Base-by-base conservation (phyloP, 2,113 vertebrate genomes). In the Misgurnus anguillicaudatus region DNA sequence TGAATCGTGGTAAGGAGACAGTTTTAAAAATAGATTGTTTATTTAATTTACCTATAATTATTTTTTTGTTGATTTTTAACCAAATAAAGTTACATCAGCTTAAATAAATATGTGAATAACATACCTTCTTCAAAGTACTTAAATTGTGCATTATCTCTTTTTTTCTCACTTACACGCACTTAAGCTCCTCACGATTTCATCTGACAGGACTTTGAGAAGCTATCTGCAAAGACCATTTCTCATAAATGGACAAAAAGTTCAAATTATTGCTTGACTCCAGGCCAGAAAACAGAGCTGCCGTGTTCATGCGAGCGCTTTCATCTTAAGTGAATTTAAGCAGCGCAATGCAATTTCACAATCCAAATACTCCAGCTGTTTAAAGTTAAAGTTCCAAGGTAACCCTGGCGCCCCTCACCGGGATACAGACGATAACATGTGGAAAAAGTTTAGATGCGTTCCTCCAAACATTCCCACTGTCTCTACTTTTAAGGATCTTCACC, bases 361-460 rank as follows among this genome's bases (percentile, higher is more conserved):
- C 91, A 91, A 93, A 89, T 93, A 90, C 89, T 85, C 91, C 93
- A 94, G 93, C 92, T 93, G 93, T 92, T 94, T 92, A 92, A 94
- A 92, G 92, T 94, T 94, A 94, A 93, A 92, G 91, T 93, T 93
- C 92, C 90, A 93, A 92, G 92, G 92, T 93, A 93, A 93, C 91
- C 91, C 92, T 93, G 92, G 92, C 90, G 89, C 92, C 92, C 90
- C 86, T 88, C 86, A 89, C 90, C 89, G 91, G 90, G 86, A 92
- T 86, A 88, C 87, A 83, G 89, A 86, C 86, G 74, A 90, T 90
- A 91, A 94, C 92, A 93, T 94, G 93, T 93, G 93, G 92, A 92
- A 93, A 91, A 93, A 78, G 91, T 94, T 94, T 94, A 89, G 91
- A 90, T 92, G 90, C 82, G 78, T 90, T 91, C 90, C 88, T 90